A percentile compares a stretch with the other conserved stretches of the same genome.
Conservation (phyloP, 2,113 vertebrate genomes). For the Bombycilla garrulus region DNA sequence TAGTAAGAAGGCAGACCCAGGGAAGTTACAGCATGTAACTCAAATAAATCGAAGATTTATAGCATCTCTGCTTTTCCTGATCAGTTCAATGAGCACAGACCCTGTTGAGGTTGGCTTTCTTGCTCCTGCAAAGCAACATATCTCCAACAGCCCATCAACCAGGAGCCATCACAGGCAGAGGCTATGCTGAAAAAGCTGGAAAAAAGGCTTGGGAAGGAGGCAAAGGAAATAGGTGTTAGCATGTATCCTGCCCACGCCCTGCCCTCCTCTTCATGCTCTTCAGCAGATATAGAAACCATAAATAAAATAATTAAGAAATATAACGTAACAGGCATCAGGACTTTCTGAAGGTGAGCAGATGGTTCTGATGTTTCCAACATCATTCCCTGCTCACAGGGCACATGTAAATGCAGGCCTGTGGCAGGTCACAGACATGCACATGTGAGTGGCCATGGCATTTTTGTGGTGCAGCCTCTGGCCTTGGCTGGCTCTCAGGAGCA, state of each 20-base stretch:
- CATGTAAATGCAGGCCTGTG: neutral
- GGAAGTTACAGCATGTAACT: neutral
- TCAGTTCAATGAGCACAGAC: neutral
- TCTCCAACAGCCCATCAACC: neutral
- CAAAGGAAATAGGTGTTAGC: neutral
- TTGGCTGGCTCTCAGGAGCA: too few species aligned
- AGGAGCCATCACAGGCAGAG: neutral
- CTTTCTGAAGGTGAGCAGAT: neutral
- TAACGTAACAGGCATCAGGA: neutral
- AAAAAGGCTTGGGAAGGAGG: neutral
- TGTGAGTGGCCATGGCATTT: accelerated
- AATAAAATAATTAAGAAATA: neutral
- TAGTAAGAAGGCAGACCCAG: neutral
- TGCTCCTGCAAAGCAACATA: neutral
- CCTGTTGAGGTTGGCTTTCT: neutral
- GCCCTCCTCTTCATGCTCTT: neutral
- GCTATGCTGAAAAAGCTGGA: neutral
- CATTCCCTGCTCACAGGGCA: neutral
- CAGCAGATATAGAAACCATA: neutral
- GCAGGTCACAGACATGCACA: neutral
- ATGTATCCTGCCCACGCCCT: accelerated
- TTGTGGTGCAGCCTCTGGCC: neutral
- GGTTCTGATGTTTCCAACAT: neutral
- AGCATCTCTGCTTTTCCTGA: neutral
- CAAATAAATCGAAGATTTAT: neutral